Base-by-base conservation (phyloP, 2,888 invertebrate species). In the Chromoteleia sp. region DNA sequence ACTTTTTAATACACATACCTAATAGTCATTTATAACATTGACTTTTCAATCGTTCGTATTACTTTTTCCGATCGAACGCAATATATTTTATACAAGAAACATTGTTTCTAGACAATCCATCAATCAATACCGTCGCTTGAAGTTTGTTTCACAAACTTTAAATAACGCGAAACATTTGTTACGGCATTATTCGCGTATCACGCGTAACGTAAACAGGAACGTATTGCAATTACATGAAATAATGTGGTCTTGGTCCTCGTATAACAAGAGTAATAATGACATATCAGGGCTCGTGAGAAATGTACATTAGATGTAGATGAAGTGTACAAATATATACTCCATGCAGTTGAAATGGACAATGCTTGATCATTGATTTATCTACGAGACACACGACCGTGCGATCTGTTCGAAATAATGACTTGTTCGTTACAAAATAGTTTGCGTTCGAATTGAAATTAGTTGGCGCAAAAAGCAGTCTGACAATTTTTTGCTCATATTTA, bases 291-390 rank as follows among this genome's bases (percentile, higher is more conserved):
- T 19, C 19, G 56, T 12, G 68, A 56, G 68, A 68, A 56, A 68
- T 45, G 56, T 33, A 56, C 56, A 56, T 68, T 68, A 68, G 56
- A 56, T 68, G 56, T 45, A 25, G 56, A 68, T 56, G 56, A 68
- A 65, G 21, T 15, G 68, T 54, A 30, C 50, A 25, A 67, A 54
- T 54, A 54, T 67, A 67, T 30, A 67, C 8, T 39, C 48, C 10
- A 15, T 17, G 30, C 14, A 19, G 17, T 15, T 56, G 14, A 29
- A 67, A 41, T 15, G 52, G 39, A 29, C 52, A 54, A 41, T 54
- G 52, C 4, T 67, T 41, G 19, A 65, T 65, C 36, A 67, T 15
- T 50, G 19, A 63, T 63, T 29, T 30, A 48, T 48, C 21, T 30
- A 12, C n/a, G 25, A 21, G 21, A 12, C n/a, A 12, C n/a, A 43